These are phyloP conservation scores for Stichopus chloronotus DNA, from an alignment of 35 echinoderm and acorn worm genomes.

Conservation along the genomic window DNA sequence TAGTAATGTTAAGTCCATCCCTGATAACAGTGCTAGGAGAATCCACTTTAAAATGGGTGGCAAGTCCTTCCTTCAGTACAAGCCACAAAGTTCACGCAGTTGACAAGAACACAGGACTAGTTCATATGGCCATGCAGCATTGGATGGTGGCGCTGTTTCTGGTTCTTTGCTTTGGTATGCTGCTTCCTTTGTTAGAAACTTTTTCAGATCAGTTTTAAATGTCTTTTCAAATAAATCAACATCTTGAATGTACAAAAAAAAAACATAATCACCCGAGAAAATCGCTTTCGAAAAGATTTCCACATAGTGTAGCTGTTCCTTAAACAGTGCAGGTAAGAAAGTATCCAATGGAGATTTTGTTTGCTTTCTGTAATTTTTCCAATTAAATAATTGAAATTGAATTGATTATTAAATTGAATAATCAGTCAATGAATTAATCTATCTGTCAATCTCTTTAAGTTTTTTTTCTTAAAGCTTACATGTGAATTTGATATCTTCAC, in stretches of 20 bases:
- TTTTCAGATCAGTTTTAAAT: slow-evolving; percentile 26
- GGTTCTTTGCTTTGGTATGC: neutral
- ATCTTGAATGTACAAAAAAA: neutral
- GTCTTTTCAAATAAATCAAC: neutral
- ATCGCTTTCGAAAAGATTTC: too few species aligned
- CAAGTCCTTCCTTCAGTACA: slow-evolving; percentile 42
- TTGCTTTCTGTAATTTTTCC: too few species aligned
- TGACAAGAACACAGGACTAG: slow-evolving; percentile 27
- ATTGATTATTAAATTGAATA: too few species aligned
- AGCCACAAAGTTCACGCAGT: slow-evolving; percentile 12
- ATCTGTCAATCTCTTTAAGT: too few species aligned
- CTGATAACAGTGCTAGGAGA: slow-evolving; percentile 40
- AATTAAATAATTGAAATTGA: too few species aligned
- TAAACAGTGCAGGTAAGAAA: too few species aligned
- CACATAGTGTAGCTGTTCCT: too few species aligned
- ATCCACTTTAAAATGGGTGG: slow-evolving; percentile 53
- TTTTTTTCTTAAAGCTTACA: too few species aligned
- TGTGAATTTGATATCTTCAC: too few species aligned
- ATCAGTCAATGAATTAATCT: too few species aligned
- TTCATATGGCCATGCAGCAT: neutral
- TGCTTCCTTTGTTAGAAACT: neutral
- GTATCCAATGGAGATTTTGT: too few species aligned
- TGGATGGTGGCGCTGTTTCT: neutral
- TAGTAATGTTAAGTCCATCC: neutral
- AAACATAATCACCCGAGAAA: too few species aligned